A percentile compares a stretch with the other conserved stretches of the same genome.
Evolutionary conservation across 1,140 invertebrate species (phyloP).

Genomic region (Cherax destructor): DNA sequence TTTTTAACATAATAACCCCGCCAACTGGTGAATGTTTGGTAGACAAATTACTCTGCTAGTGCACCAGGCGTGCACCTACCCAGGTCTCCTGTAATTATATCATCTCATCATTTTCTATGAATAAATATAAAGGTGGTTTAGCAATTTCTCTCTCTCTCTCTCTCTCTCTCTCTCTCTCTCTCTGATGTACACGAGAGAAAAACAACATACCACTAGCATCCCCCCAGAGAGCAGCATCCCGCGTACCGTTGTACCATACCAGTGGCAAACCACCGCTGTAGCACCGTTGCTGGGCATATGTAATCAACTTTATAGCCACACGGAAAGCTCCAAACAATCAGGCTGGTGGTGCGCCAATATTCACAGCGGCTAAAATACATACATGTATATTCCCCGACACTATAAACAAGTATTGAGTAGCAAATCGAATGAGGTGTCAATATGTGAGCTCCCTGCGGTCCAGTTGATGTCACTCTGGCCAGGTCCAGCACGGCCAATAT

Average conservation of each 20-base stretch:
- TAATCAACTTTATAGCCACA: conserved; percentile 7
- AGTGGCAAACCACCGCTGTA: no score
- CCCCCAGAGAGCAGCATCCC: no score
- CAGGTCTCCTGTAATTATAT: no score
- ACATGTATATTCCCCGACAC: not conserved
- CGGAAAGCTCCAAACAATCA: not conserved
- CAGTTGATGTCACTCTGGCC: conserved; percentile 5
- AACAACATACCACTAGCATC: no score
- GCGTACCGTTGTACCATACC: no score
- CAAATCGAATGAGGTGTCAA: conserved; percentile 37
- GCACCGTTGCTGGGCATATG: not conserved
- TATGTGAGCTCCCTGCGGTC: conserved; percentile 1
- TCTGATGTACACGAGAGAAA: no score
- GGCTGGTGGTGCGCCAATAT: not conserved
- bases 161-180: not conserved
- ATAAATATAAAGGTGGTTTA: no score
- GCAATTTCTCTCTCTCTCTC: not conserved
- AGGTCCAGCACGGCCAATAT: not conserved
- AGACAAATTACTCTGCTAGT: no score
- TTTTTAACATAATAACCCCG: no score
- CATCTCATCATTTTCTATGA: no score
- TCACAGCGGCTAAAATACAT: not conserved
- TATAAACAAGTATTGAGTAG: conserved; percentile 33
- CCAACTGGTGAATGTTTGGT: no score
- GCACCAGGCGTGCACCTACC: no score